Conservation (phyloP, 2,113 vertebrate species). For the Verasper variegatus region DNA sequence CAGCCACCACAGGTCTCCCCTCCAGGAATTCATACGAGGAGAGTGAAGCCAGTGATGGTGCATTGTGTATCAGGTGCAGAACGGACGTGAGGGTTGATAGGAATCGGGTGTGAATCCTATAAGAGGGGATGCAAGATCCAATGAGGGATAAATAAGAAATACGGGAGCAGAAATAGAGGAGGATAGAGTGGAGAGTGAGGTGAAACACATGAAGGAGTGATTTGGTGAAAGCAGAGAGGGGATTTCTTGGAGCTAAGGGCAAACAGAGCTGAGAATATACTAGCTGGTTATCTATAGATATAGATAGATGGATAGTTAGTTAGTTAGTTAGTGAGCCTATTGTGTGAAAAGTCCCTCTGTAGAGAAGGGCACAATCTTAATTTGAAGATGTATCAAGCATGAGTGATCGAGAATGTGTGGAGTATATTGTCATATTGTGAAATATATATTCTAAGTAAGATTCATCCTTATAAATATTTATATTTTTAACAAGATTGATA, state of each 20-base stretch:
- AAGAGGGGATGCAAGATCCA: slow-evolving; percentile 21
- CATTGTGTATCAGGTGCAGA: slow-evolving; percentile 30
- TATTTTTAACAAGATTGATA: too few relatives aligned
- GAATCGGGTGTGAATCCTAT: slow-evolving; percentile 30
- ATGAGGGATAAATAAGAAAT: slow-evolving; percentile 41
- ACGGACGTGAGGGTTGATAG: slow-evolving; percentile 23
- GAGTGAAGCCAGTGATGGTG: slow-evolving; percentile 33
- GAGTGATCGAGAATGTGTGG: not conserved
- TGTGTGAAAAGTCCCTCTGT: not conserved
- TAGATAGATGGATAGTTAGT: not conserved
- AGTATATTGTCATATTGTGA: not conserved
- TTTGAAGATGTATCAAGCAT: not conserved
- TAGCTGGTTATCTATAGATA: slow-evolving; percentile 13
- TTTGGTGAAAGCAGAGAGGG: slow-evolving; percentile 17
- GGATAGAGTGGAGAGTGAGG: slow-evolving; percentile 9
- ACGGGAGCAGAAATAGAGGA: slow-evolving; percentile 24
- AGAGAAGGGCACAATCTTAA: not conserved
- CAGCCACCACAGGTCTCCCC: slow-evolving; percentile 43
- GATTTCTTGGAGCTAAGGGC: slow-evolving; percentile 33
- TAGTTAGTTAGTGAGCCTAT: too few relatives aligned
- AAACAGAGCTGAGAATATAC: slow-evolving; percentile 19
- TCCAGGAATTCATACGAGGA: slow-evolving; percentile 39
- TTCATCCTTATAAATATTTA: too few relatives aligned
- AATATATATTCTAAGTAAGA: too few relatives aligned
- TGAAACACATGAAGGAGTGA: slow-evolving; percentile 25